Conservation (phyloP, 1,140 invertebrate genomes). For the Homarus americanus region DNA sequence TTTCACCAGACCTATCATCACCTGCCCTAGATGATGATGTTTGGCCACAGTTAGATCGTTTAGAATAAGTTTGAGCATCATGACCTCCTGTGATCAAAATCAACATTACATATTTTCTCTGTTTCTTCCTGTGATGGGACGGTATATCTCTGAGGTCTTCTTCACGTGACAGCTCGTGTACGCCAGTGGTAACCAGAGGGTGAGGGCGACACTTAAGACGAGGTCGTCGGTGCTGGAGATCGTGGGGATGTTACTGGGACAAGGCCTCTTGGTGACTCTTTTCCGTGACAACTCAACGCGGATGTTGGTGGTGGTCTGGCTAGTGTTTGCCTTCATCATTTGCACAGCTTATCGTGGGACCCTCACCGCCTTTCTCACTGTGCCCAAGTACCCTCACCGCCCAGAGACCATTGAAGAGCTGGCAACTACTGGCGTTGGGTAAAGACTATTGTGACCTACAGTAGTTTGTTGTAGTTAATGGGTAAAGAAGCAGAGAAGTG, state of each 20-base stretch:
- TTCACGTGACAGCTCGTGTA: not conserved
- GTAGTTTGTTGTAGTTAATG: too few relatives aligned
- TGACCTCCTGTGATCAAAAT: too few relatives aligned
- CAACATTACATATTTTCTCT: too few relatives aligned
- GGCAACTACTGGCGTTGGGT: not conserved
- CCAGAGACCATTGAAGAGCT: conserved; percentile 48
- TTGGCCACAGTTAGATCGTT: too few relatives aligned
- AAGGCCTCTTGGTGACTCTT: not conserved
- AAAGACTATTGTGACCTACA: too few relatives aligned
- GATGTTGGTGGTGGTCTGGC: conserved; percentile 17
- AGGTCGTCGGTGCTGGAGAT: not conserved
- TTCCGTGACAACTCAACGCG: not conserved
- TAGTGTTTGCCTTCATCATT: conserved; percentile 27
- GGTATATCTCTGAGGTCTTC: too few relatives aligned
- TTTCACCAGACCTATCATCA: too few relatives aligned
- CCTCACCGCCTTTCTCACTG: conserved; percentile 44
- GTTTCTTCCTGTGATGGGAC: too few relatives aligned
- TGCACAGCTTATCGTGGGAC: conserved; percentile 32
- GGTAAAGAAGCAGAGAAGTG: too few relatives aligned
- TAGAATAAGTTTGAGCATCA: too few relatives aligned
- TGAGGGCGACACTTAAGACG: not conserved
- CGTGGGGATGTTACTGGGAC: conserved; percentile 23
- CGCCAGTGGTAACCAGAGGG: not conserved
- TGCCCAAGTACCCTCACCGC: conserved; percentile 29
- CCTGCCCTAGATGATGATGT: too few relatives aligned